These are phyloP conservation scores for Scleropages formosus DNA, from an alignment of 2,797 vertebrate species.

Conservation along the genomic window DNA sequence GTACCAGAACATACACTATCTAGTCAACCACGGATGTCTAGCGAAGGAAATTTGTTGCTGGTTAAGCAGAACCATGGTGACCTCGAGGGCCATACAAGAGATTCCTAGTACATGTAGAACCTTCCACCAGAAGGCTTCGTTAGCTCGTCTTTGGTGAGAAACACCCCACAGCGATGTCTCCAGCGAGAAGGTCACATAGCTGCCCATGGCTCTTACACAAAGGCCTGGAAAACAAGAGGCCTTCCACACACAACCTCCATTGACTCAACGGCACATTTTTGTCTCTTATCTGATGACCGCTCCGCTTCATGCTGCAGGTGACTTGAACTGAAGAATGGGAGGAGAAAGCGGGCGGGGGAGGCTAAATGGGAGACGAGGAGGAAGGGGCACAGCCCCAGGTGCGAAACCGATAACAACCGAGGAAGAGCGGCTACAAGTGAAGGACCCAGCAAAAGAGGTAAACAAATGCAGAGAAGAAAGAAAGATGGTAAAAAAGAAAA, in stretches of 20 bases:
- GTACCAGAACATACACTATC: too few species aligned
- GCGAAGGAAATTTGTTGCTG: too few species aligned
- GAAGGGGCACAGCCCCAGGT: background rate
- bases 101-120: too few species aligned
- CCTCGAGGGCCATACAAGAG: too few species aligned
- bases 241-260: conserved; percentile 33
- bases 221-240: background rate
- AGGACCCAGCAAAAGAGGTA: background rate
- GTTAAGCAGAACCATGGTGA: too few species aligned
- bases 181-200: background rate
- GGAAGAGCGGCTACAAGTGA: too few species aligned
- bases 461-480: background rate
- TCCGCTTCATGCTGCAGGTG: conserved; percentile 56
- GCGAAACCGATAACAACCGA: background rate
- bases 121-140: too few species aligned
- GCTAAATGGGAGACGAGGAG: background rate
- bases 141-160: background rate
- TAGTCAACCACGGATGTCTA: too few species aligned
- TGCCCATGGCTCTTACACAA: background rate
- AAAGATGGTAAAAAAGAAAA: background rate
- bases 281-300: conserved; percentile 61
- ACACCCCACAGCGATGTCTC: background rate
- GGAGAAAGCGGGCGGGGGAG: conserved; percentile 32
- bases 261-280: conserved; percentile 60
- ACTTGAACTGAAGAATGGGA: conserved; percentile 59